phyloP scores from a whole-genome alignment of 2,888 invertebrate species.

The Drosophila emarginata region DNA sequence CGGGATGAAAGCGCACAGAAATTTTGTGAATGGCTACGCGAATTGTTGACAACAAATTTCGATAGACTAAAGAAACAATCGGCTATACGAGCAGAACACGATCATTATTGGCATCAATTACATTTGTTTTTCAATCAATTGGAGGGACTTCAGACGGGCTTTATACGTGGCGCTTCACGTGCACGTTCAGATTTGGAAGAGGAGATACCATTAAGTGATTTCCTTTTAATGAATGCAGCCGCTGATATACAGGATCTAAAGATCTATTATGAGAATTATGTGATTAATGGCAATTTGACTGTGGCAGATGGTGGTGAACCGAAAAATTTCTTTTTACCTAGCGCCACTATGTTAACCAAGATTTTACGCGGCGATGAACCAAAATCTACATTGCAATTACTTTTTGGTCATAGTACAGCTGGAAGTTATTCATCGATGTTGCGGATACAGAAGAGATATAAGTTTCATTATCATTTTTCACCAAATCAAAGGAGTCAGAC shows the following conservation, averaged over 20 bases:
- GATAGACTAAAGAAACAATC: constrained; percentile 86
- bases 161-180: constrained; percentile 87
- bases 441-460: constrained; percentile 92
- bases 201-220: constrained; percentile 86
- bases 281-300: constrained; percentile 65
- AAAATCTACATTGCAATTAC: constrained; percentile 84
- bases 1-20: constrained; percentile 80
- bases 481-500: constrained; percentile 83
- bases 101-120: constrained; percentile 93
- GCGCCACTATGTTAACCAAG: constrained; percentile 81
- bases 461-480: constrained; percentile 88
- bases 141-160: constrained; percentile 90
- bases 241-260: constrained; percentile 88
- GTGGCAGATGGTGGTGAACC: constrained; percentile 57
- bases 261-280: constrained; percentile 81
- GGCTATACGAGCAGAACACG: constrained; percentile 84
- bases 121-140: constrained; percentile 90
- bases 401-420: constrained; percentile 91
- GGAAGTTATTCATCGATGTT: constrained; percentile 92
- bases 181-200: constrained; percentile 86
- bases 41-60: constrained; percentile 85
- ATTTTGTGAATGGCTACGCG: constrained; percentile 83
- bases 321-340: constrained; percentile 86
- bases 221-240: constrained; percentile 89
- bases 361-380: constrained; percentile 65